Evolutionary conservation across 2,888 invertebrate species (phyloP), one percentile per base, ranked within the genome.

Genomic region (Aradus depressus): DNA sequence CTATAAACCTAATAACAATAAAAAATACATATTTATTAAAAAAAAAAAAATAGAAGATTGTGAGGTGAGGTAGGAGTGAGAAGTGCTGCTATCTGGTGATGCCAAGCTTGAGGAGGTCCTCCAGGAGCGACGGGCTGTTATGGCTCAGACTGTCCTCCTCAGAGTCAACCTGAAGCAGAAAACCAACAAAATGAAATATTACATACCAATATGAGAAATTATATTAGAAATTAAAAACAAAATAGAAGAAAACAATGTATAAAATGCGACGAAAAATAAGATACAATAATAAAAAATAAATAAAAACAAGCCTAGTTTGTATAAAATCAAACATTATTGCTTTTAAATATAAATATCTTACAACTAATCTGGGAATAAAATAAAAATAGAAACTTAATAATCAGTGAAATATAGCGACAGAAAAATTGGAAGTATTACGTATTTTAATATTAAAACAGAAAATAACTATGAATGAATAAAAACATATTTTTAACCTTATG

Each of bases 61-160:
- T n/a, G n/a, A n/a, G n/a, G n/a, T n/a, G n/a, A n/a, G n/a, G n/a
- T n/a, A n/a, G n/a, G n/a, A n/a, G n/a, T n/a, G n/a, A n/a, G n/a
- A n/a, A n/a, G n/a, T n/a, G n/a, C n/a, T n/a, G n/a, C n/a, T n/a
- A 61, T 55, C 60, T 53, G 50, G 59, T 60, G 38, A 60, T 59
- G 6, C 60, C 61, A 23, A 61, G 55, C 45, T 60, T 61, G 34
- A 61, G 56, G 44, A 58, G 59, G 31, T 61, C 60, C 37, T 60
- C 60, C 14, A 61, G 50, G 21, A 56, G 54, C 21, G 61, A 60
- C 32, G 61, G 58, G 52, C 56, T 55, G 44, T 52, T 56, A 50
- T 52, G 60, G 4, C 53, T 57, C 25, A 58, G 31, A 23, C 52
- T 58, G 22, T 61, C 60, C 19, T 61, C 61, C 5, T 60, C 60